These are phyloP conservation scores for Capricornis sumatraensis DNA, from an alignment of 2,113 vertebrate species.

Conservation along the genomic window DNA sequence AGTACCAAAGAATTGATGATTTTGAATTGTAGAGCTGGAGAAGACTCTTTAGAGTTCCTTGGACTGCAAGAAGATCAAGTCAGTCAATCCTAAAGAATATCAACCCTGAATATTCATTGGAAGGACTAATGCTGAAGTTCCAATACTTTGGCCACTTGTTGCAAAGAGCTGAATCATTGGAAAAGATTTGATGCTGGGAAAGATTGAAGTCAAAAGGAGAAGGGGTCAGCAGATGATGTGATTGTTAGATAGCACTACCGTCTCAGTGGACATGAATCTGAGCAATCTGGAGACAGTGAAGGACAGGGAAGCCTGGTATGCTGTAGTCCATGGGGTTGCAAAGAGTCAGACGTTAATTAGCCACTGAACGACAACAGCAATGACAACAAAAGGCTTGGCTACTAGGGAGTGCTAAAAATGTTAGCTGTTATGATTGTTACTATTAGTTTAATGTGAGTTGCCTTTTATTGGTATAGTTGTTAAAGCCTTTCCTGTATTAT, in stretches of 20 bases:
- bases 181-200: background rate
- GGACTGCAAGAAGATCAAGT: background rate
- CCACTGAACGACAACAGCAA: fast-evolving
- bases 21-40: background rate
- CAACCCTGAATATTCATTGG: background rate
- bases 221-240: background rate
- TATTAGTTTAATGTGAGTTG: background rate
- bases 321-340: background rate
- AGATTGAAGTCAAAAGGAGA: background rate
- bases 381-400: background rate
- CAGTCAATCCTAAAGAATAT: background rate
- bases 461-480: background rate
- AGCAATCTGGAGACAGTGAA: background rate
- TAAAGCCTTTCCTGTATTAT: background rate
- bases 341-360: background rate
- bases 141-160: background rate
- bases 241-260: background rate
- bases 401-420: background rate
- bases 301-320: background rate
- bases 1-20: background rate
- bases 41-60: background rate
- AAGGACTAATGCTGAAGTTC: background rate
- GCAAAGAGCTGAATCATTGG: background rate
- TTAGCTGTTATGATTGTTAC: background rate
- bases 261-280: background rate